These are phyloP conservation scores for Pygoscelis antarcticus DNA, from an alignment of 2,113 vertebrate genomes.

Conservation along the genomic window DNA sequence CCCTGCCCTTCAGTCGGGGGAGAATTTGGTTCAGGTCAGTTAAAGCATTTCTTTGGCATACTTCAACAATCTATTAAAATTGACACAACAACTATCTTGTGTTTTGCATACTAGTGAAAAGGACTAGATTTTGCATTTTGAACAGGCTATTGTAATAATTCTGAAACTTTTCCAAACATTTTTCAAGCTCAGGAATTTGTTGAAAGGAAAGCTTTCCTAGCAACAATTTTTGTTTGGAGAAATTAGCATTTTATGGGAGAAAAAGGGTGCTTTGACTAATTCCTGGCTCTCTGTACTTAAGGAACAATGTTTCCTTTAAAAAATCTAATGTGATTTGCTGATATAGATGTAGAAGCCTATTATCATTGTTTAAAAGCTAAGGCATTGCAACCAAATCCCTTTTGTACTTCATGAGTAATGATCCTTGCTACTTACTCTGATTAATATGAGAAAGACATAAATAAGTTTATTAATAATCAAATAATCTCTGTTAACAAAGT, in stretches of 20 bases:
- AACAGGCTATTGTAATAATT: not conserved
- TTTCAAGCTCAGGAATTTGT: not conserved
- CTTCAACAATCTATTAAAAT: not conserved
- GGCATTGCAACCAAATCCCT: not conserved
- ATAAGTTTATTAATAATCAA: not conserved
- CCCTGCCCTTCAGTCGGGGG: rapidly evolving
- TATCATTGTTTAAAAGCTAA: not conserved
- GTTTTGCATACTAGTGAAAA: not conserved
- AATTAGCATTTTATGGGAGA: not conserved
- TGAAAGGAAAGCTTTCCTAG: not conserved
- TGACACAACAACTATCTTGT: not conserved
- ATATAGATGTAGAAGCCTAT: not conserved
- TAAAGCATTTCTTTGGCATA: not conserved
- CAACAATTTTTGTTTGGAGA: not conserved
- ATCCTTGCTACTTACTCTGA: not conserved
- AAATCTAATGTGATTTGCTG: not conserved
- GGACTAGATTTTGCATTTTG: not conserved
- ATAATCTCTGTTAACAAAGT: not conserved
- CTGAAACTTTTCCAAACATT: not conserved
- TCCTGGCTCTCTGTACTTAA: not conserved
- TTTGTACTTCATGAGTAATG: not conserved
- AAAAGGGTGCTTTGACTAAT: not conserved
- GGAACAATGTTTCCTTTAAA: not conserved
- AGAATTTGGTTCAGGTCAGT: not conserved
- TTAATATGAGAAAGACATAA: not conserved